A percentile compares a stretch with the other conserved stretches of the same genome.
Evolutionary conservation across 1,140 invertebrate genomes (phyloP).

Genomic region (Cotesia typhae): DNA sequence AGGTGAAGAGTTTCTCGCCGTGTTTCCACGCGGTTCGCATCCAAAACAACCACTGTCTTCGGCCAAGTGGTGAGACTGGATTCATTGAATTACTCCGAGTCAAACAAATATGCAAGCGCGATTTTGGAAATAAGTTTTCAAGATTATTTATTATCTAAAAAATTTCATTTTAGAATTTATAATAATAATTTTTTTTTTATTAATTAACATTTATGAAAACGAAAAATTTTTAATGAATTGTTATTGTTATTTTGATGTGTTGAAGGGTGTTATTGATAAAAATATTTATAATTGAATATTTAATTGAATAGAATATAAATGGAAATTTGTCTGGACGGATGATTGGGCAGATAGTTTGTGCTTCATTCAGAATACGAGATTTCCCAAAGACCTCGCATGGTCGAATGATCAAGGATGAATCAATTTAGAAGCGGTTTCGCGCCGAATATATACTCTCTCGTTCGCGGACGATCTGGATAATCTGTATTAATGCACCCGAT

Average conservation of each 20-base stretch:
- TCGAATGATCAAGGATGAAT: constrained; percentile 31
- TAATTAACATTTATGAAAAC: too few relatives aligned
- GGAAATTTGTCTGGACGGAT: too few relatives aligned
- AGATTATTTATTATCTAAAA: too few relatives aligned
- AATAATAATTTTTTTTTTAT: too few relatives aligned
- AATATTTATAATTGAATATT: not conserved
- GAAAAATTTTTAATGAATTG: too few relatives aligned
- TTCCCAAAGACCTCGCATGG: constrained; percentile 23
- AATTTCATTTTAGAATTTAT: too few relatives aligned
- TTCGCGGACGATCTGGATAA: constrained; percentile 38
- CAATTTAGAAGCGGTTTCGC: constrained; percentile 30
- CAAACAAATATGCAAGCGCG: constrained; percentile 33
- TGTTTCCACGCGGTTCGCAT: constrained; percentile 38
- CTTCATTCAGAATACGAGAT: constrained; percentile 28
- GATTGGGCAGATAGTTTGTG: not conserved
- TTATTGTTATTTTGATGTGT: too few relatives aligned
- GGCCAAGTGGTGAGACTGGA: constrained; percentile 40
- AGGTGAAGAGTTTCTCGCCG: constrained; percentile 27
- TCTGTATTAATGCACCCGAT: constrained; percentile 48
- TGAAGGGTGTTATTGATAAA: not conserved
- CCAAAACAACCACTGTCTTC: constrained; percentile 39
- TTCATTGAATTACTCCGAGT: constrained; percentile 43
- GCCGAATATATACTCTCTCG: constrained; percentile 27
- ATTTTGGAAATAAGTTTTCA: not conserved
- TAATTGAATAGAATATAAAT: too few relatives aligned